phyloP scores from a whole-genome alignment of 2,888 invertebrate genomes.

The Keiferia lycopersicella region DNA sequence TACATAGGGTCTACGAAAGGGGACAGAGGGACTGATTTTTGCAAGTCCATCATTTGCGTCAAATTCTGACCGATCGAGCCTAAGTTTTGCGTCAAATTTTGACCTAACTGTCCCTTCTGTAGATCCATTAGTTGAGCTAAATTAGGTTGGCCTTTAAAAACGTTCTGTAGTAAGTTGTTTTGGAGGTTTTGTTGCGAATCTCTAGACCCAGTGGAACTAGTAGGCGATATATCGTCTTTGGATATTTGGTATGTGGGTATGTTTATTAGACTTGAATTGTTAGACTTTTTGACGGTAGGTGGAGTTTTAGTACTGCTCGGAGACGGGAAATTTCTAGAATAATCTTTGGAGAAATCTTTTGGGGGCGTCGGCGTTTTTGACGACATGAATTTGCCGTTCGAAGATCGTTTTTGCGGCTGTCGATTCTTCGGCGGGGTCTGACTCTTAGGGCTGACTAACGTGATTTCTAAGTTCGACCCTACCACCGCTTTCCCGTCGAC shows the following conservation, averaged over 20 bases:
- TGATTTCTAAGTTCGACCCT: constrained; percentile 87
- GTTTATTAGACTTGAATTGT: constrained; percentile 42
- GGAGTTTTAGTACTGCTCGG: constrained; percentile 31
- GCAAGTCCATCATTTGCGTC: constrained; percentile 50
- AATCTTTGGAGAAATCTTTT: constrained; percentile 55
- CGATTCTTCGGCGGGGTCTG: constrained; percentile 55
- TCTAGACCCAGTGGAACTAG: constrained; percentile 52
- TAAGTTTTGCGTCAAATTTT: constrained; percentile 18
- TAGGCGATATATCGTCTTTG: constrained; percentile 57
- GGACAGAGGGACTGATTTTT: constrained; percentile 45
- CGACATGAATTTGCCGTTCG: constrained; percentile 79
- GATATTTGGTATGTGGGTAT: constrained; percentile 67
- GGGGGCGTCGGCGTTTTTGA: constrained; percentile 72
- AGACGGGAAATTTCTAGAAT: constrained; percentile 43
- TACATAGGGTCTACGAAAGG: constrained; percentile 67
- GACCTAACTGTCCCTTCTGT: constrained; percentile 39
- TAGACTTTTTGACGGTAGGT: constrained; percentile 45
- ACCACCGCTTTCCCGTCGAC: constrained; percentile 71
- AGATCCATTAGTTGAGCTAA: constrained; percentile 32
- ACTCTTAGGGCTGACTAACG: constrained; percentile 81
- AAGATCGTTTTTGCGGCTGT: constrained; percentile 73
- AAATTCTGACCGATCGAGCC: constrained; percentile 38
- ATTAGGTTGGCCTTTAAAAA: constrained; percentile 20
- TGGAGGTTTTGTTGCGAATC: constrained; percentile 42
- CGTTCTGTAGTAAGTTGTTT: constrained; percentile 43